Conservation (phyloP, 2,888 invertebrate species). For the Dermolepida albohirtum region DNA sequence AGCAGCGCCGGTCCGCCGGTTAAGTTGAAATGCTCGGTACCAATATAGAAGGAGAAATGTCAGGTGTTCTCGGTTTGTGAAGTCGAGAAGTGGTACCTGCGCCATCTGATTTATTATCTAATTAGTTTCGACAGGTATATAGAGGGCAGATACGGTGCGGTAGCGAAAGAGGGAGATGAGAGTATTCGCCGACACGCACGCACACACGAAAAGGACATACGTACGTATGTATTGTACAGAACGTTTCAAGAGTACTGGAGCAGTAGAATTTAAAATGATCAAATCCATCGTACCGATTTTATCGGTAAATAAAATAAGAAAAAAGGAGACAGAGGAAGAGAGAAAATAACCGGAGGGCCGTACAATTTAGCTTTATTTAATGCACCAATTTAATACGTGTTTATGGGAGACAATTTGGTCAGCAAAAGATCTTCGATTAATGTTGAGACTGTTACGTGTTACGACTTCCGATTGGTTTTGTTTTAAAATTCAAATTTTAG, state of each 20-base stretch:
- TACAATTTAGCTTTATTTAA: constrained; percentile 11
- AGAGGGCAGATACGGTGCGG: constrained; percentile 59
- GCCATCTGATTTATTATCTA: constrained; percentile 64
- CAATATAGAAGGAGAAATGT: constrained; percentile 27
- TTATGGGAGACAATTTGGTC: constrained; percentile 18
- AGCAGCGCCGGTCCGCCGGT: constrained; percentile 5
- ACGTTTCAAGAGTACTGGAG: constrained; percentile 6
- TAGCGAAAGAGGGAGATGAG: constrained; percentile 16
- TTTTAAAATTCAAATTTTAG: too few species aligned
- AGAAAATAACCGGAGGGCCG: constrained; percentile 1
- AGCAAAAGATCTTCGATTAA: neutral
- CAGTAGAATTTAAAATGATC: constrained; percentile 32
- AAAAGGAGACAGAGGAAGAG: neutral
- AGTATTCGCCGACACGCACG: neutral
- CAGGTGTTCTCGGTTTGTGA: constrained; percentile 32
- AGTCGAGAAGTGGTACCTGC: constrained; percentile 52
- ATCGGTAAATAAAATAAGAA: constrained; percentile 38
- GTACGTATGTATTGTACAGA: neutral
- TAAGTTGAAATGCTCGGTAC: constrained; percentile 16
- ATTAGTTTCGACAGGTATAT: constrained; percentile 65
- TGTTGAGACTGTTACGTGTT: too few species aligned
- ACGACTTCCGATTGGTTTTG: too few species aligned
- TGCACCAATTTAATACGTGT: constrained; percentile 24
- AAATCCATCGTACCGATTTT: constrained; percentile 35
- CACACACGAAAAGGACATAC: neutral